phyloP scores from a whole-genome alignment of 1,140 invertebrate species.

The Drosophila oshimai region DNA sequence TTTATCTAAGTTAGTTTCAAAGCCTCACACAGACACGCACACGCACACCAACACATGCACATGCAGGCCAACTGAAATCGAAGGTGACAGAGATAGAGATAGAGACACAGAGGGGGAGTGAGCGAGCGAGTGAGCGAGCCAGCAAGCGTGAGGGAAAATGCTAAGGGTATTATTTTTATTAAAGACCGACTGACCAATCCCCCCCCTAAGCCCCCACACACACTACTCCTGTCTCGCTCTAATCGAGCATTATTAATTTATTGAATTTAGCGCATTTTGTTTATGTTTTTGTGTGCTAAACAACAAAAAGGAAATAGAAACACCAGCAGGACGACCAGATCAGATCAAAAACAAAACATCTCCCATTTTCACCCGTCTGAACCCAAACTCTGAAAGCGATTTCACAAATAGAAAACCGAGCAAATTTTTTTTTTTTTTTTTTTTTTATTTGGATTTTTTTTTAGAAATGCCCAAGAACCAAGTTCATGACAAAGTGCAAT shows the following conservation, averaged over 20 bases:
- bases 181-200: not conserved
- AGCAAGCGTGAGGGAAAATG: not conserved
- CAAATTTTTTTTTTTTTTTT: conserved; percentile 8
- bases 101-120: too few species aligned
- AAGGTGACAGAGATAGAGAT: conserved; percentile 1
- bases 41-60: not conserved
- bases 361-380: conserved; percentile 7
- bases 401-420: not conserved
- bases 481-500: conserved; percentile 73
- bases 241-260: conserved; percentile 25
- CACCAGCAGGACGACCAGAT: not conserved
- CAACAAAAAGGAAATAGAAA: not conserved
- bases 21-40: not conserved
- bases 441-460: conserved; percentile 23
- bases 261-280: conserved; percentile 53
- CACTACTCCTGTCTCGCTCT: not conserved
- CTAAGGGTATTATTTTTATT: conserved; percentile 5
- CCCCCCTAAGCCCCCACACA: not conserved
- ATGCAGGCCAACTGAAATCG: not conserved
- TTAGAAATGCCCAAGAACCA: conserved; percentile 53
- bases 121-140: not conserved
- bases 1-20: conserved; percentile 8
- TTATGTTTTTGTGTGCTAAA: conserved; percentile 56
- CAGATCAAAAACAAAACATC: not conserved
- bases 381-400: too few species aligned